Percentiles rank a stretch among this genome's conserved stretches.
phyloP scores from a whole-genome alignment of 2,113 vertebrate species.

The Muntiacus muntjak region DNA sequence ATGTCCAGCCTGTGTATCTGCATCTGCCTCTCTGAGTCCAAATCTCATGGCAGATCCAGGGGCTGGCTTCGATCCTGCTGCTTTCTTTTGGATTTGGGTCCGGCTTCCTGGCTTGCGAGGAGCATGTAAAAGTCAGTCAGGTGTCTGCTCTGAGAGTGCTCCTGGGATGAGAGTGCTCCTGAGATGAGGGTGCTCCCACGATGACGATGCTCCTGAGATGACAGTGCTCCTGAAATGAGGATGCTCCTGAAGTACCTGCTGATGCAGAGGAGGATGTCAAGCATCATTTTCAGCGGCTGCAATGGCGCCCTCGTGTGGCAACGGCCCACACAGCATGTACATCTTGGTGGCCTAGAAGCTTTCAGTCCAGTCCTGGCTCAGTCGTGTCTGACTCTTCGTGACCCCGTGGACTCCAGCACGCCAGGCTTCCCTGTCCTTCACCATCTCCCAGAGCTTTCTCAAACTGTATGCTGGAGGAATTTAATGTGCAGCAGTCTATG shows the following conservation, averaged over 20 bases:
- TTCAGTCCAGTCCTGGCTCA: not conserved
- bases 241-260: not conserved
- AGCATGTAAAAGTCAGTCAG: not conserved
- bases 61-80: not conserved
- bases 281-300: not conserved
- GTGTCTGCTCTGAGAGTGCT: not conserved
- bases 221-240: not conserved
- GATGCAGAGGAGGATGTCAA: accelerated
- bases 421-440: not conserved
- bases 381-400: not conserved
- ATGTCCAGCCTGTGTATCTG: accelerated
- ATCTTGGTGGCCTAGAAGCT: not conserved
- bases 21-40: not conserved
- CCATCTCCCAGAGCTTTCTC: not conserved
- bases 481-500: not conserved
- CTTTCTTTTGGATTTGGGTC: not conserved
- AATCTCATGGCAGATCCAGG: not conserved
- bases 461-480: not conserved
- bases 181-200: not conserved
- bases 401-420: not conserved
- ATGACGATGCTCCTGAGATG: not conserved
- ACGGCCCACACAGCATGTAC: accelerated
- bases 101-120: not conserved
- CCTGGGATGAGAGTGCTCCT: not conserved
- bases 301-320: not conserved